Percentiles rank a stretch among this genome's conserved stretches.
Conservation (phyloP, 2,797 vertebrate species). For the Clarias pachynema region DNA sequence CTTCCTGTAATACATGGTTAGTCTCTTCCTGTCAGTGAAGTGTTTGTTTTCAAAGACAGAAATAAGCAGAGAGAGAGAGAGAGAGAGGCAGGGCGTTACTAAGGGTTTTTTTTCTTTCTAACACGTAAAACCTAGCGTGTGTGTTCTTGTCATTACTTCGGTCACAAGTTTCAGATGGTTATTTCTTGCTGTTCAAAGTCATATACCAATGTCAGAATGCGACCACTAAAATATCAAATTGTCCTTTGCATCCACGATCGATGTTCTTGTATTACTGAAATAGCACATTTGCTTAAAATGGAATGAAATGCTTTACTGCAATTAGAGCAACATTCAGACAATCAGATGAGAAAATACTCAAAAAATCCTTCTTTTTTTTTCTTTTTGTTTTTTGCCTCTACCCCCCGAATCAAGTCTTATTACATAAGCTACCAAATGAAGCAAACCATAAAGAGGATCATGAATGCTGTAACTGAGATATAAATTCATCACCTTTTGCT, state of each 20-base stretch:
- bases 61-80: slow-evolving; percentile 11
- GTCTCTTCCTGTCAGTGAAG: slow-evolving; percentile 45
- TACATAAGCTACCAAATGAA: slow-evolving; percentile 3
- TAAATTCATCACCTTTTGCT: slow-evolving; percentile 56
- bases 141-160: not conserved
- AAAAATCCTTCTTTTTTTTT: not conserved
- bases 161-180: not conserved
- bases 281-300: not conserved
- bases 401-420: not conserved
- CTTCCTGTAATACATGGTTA: slow-evolving; percentile 53
- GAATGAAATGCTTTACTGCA: not conserved
- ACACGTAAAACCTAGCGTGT: not conserved
- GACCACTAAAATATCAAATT: slow-evolving; percentile 1
- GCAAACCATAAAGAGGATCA: slow-evolving; percentile 34
- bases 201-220: not conserved
- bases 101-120: not conserved
- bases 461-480: slow-evolving; percentile 35
- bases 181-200: not conserved
- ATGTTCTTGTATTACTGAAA: not conserved
- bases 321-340: not conserved
- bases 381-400: not conserved
- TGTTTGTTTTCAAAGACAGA: slow-evolving; percentile 37
- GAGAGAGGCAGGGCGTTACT: not conserved
- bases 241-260: not conserved
- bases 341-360: not conserved